phyloP scores from a whole-genome alignment of 2,113 vertebrate species.

The Pseudolaguvia tuberculata region DNA sequence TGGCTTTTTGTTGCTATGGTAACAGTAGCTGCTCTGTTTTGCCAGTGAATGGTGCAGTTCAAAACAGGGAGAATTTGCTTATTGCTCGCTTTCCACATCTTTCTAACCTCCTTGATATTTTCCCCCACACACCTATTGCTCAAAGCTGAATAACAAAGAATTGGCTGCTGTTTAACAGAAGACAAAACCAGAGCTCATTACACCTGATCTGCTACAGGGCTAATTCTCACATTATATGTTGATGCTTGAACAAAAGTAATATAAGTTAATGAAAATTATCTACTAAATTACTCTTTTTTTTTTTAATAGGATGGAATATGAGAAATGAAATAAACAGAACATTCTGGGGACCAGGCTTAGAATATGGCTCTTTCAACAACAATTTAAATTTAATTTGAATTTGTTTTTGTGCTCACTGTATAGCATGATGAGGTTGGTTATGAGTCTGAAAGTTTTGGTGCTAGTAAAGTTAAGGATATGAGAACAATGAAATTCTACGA shows the following conservation, averaged over 20 bases:
- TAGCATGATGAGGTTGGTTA: too few relatives aligned
- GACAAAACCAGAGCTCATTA: conserved; percentile 42
- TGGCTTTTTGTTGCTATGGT: conserved; percentile 58
- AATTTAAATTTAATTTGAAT: not conserved
- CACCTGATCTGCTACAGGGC: conserved; percentile 44
- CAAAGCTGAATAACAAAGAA: conserved; percentile 31
- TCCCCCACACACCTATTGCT: not conserved
- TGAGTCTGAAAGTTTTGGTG: not conserved
- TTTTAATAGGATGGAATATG: not conserved
- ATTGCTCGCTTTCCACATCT: conserved; percentile 23
- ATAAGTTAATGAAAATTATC: conserved; percentile 35
- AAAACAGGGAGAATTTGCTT: conserved; percentile 44
- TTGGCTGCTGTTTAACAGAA: conserved; percentile 39
- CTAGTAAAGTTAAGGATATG: not conserved
- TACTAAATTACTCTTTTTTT: conserved; percentile 40
- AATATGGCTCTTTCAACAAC: not conserved
- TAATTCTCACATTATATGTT: conserved; percentile 47
- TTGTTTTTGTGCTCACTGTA: not conserved
- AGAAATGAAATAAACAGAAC: not conserved
- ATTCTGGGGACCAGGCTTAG: not conserved
- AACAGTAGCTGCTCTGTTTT: conserved; percentile 44
- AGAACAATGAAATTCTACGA: not conserved
- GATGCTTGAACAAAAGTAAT: conserved; percentile 41
- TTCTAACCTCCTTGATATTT: too few relatives aligned
- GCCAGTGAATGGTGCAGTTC: conserved; percentile 44